Conservation (phyloP, 2,888 invertebrate genomes). For the Stenodema calcarata region DNA sequence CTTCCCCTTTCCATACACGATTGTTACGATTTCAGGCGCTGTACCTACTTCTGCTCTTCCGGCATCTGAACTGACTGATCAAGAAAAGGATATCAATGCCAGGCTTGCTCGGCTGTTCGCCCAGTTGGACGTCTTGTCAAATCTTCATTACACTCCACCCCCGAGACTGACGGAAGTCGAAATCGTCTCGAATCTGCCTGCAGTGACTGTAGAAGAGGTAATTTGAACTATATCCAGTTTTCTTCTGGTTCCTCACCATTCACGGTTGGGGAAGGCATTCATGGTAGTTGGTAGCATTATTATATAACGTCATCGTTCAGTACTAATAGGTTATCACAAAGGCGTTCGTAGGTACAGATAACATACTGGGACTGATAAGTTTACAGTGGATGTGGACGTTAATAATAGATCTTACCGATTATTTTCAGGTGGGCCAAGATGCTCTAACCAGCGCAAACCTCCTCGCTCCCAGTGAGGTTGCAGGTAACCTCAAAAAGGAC, state of each 20-base stretch:
- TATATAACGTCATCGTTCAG: too few relatives aligned
- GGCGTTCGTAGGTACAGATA: too few relatives aligned
- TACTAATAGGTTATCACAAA: too few relatives aligned
- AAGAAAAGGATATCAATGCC: conserved; percentile 73
- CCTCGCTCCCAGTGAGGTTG: conserved; percentile 92
- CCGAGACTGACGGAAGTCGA: conserved; percentile 29
- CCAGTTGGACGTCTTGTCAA: conserved; percentile 89
- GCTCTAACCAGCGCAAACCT: conserved; percentile 83
- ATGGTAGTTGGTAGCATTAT: too few relatives aligned
- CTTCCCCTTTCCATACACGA: too few relatives aligned
- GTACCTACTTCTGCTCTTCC: conserved; percentile 1
- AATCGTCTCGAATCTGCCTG: conserved; percentile 88
- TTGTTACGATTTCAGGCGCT: not conserved
- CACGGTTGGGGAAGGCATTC: too few relatives aligned
- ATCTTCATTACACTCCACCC: conserved; percentile 89
- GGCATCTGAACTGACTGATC: conserved; percentile 60
- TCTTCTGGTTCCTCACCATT: too few relatives aligned
- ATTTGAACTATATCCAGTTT: conserved; percentile 69
- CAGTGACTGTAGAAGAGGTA: conserved; percentile 84
- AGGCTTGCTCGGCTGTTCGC: conserved; percentile 77
- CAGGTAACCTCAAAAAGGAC: conserved; percentile 58
- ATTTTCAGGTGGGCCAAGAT: conserved; percentile 77
- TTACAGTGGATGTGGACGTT: too few relatives aligned
- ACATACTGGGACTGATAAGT: too few relatives aligned
- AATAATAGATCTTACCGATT: too few relatives aligned